Base-by-base conservation (phyloP, 2,113 vertebrate genomes). In the Peromyscus polionotus region DNA sequence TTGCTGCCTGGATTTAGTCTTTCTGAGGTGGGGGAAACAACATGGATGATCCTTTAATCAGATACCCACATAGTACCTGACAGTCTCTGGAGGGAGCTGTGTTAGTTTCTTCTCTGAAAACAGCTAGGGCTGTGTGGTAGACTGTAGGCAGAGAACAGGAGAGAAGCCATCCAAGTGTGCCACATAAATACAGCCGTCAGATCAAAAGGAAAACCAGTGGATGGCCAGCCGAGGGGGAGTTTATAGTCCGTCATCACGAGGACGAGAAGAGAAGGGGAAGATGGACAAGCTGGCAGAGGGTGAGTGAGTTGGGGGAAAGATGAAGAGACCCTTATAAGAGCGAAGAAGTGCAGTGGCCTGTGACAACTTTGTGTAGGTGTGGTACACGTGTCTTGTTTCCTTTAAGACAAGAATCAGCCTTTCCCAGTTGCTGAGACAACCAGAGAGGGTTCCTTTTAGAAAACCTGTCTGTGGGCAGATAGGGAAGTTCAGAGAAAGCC, bases 31-130 rank as follows among this genome's bases (percentile, higher is more conserved):
- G 48, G 67, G 45, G 10, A 54, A 72, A 11, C 65, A 28, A 28
- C 5, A 48, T 3, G 5, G 31, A 65, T 63, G 24, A 90, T 45
- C 42, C n/a, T 59, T 20, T 84, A n/a, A 10, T 59, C 73, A 93
- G 31, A 65, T 65, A 63, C 59, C 14, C 84, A 22, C 31, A 48
- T 63, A 88, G 80, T 3, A 12, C 72, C 76, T 88, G 59, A n/a
- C 73, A 90, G 0, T 1, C 45, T 95, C 84, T 90, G 80, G 7
- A 79, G 59, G 87, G 92, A 92, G 79, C 24, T 13, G 20, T 31
- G 45, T 36, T 91, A n/a, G 33, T 95, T 75, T 89, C 59, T 87
- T 80, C 36, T 5, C 36, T 85, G 61, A 45, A 90, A 86, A 86
- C 61, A 79, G n/a, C 28, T 24, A 31, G 3, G 24, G 42, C 39